Percentiles rank a stretch among this genome's conserved stretches.
Conservation (phyloP, 2,888 invertebrate genomes). For the Lampropteryx suffumata region DNA sequence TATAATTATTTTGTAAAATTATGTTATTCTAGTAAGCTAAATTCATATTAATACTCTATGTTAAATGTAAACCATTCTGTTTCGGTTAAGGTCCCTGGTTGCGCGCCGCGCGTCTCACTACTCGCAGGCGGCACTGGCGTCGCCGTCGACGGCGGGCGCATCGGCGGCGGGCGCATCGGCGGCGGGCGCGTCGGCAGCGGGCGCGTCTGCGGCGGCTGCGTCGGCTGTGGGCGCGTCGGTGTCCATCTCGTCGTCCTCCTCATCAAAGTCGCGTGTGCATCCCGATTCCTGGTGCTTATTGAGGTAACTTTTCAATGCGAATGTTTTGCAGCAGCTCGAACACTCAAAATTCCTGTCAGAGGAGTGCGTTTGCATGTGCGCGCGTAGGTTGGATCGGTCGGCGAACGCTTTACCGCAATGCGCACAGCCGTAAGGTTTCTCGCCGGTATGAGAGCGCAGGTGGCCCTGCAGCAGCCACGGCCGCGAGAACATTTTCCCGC, state of each 20-base stretch:
- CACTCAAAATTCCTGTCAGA: slow-evolving; percentile 96
- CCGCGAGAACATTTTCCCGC: slow-evolving; percentile 96
- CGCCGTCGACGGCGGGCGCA: slow-evolving; percentile 42
- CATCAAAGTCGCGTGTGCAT: slow-evolving; percentile 89
- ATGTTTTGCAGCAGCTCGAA: slow-evolving; percentile 94
- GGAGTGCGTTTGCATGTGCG: slow-evolving; percentile 99
- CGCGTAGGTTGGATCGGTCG: slow-evolving; percentile 95
- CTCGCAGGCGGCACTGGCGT: slow-evolving; percentile 39
- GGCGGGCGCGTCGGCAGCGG: slow-evolving; percentile 30
- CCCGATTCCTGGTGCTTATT: slow-evolving; percentile 98
- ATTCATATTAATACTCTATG: slow-evolving; percentile 81
- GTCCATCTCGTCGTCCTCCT: slow-evolving; percentile 39
- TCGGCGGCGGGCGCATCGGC: slow-evolving; percentile 45
- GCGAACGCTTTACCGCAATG: slow-evolving; percentile 99
- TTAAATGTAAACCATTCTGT: slow-evolving; percentile 68
- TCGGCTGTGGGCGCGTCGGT: slow-evolving; percentile 45
- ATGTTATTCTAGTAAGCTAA: slow-evolving; percentile 75
- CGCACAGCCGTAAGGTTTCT: slow-evolving; percentile 97
- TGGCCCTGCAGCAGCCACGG: slow-evolving; percentile 97
- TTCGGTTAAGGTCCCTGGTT: slow-evolving; percentile 74
- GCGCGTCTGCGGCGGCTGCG: slow-evolving; percentile 42
- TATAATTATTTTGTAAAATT: slow-evolving; percentile 65
- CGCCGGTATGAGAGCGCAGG: slow-evolving; percentile 95
- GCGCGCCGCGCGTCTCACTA: slow-evolving; percentile 45
- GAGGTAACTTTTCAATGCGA: slow-evolving; percentile 97